phyloP scores from a whole-genome alignment of 2,113 vertebrate genomes.

The Hypomesus transpacificus region DNA sequence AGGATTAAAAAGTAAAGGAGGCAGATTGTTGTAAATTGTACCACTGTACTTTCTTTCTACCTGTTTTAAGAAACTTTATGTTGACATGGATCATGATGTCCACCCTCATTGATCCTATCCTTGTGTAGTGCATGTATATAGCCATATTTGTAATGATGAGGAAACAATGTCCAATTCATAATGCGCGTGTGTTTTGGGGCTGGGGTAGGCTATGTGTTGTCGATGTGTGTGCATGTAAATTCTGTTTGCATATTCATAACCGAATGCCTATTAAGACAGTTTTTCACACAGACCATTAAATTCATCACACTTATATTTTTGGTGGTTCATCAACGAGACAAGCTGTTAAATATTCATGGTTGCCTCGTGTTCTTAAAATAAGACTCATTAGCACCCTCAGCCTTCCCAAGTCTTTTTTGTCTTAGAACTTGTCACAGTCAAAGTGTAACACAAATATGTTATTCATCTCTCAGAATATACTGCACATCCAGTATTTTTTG shows the following conservation, averaged over 20 bases:
- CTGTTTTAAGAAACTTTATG: too few relatives aligned
- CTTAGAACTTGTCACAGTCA: conserved; percentile 58
- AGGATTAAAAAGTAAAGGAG: background rate
- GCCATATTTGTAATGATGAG: too few relatives aligned
- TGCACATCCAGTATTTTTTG: background rate
- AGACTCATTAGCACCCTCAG: conserved; percentile 71
- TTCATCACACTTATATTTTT: conserved; percentile 46
- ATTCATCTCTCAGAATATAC: conserved; percentile 35
- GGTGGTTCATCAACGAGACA: conserved; percentile 54
- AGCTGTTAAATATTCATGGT: conserved; percentile 71
- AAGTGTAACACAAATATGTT: conserved; percentile 54
- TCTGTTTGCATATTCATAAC: too few relatives aligned
- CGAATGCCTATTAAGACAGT: background rate
- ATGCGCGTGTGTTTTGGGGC: too few relatives aligned
- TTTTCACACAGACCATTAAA: conserved; percentile 43
- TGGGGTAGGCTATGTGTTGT: too few relatives aligned
- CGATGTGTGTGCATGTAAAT: background rate
- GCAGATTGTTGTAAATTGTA: conserved; percentile 1
- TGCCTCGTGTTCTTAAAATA: conserved; percentile 71
- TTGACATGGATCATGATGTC: too few relatives aligned
- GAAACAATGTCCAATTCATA: too few relatives aligned
- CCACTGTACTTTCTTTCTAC: too few relatives aligned
- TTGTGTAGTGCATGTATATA: too few relatives aligned
- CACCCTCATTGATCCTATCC: too few relatives aligned
- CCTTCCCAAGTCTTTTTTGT: conserved; percentile 63